These are phyloP conservation scores for Microctonus brassicae DNA, from an alignment of 2,888 invertebrate genomes.

Conservation along the genomic window DNA sequence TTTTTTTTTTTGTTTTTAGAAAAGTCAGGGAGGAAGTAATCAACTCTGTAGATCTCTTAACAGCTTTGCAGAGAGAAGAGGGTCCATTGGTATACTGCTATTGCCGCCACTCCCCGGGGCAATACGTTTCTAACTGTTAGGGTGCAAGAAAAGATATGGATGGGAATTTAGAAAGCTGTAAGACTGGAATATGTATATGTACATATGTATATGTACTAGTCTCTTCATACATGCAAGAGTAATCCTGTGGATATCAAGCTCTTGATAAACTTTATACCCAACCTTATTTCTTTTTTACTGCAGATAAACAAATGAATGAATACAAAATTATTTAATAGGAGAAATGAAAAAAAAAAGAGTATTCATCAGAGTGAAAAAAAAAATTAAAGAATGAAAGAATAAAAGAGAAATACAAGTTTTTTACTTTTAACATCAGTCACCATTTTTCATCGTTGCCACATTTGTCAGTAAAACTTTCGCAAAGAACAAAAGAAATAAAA, in stretches of 20 bases:
- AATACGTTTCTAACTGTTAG: constrained; percentile 38
- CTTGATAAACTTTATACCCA: constrained; percentile 19
- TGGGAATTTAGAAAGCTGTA: constrained; percentile 36
- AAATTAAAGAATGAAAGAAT: not conserved
- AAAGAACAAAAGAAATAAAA: constrained; percentile 5
- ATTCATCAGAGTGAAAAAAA: not conserved
- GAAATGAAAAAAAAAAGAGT: constrained; percentile 13
- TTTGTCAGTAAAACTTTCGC: constrained; percentile 18
- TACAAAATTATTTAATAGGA: not conserved
- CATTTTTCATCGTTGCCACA: not conserved
- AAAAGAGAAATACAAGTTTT: constrained; percentile 10
- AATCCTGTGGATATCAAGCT: constrained; percentile 19
- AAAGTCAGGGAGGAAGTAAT: constrained; percentile 44
- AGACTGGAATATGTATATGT: not conserved
- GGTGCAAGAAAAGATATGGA: constrained; percentile 45
- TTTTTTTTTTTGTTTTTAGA: constrained; percentile 3
- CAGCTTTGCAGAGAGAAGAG: constrained; percentile 29
- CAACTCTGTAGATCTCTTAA: constrained; percentile 47
- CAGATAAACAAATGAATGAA: not conserved
- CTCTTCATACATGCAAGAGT: constrained; percentile 27
- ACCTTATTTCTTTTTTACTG: constrained; percentile 17
- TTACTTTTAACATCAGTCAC: constrained; percentile 9
- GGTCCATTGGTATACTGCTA: constrained; percentile 23
- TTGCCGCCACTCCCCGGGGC: constrained; percentile 38
- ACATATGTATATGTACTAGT: not conserved